phyloP scores from a whole-genome alignment of 2,888 invertebrate species.

The Caenorhabditis sp. region DNA sequence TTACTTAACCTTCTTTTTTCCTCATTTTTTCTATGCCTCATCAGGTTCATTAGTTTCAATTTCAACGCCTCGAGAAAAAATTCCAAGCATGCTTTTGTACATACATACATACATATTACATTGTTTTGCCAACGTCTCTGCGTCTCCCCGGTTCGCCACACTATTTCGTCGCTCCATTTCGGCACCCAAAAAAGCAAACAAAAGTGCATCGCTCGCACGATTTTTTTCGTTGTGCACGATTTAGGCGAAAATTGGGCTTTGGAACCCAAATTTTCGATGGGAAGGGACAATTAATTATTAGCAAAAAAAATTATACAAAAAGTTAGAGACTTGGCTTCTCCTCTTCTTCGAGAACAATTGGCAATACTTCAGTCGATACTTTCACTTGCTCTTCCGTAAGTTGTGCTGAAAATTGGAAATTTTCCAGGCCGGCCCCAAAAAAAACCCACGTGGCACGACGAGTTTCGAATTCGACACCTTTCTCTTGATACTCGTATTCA shows the following conservation, averaged over 20 bases:
- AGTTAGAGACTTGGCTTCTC: conserved; percentile 16
- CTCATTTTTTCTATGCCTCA: too few relatives aligned
- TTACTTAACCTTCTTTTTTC: too few relatives aligned
- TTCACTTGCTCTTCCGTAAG: conserved; percentile 24
- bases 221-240: background rate
- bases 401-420: conserved; percentile 9
- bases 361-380: conserved; percentile 25
- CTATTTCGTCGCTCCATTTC: background rate
- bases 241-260: background rate
- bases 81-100: too few relatives aligned
- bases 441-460: conserved; percentile 12
- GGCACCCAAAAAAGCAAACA: too few relatives aligned
- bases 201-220: too few relatives aligned
- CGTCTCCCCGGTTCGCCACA: background rate
- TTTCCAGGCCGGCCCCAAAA: background rate
- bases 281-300: background rate
- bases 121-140: background rate
- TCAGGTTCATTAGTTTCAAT: too few relatives aligned
- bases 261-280: background rate
- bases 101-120: background rate
- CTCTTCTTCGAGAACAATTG: conserved; percentile 39
- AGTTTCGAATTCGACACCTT: conserved; percentile 26
- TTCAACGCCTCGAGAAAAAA: too few relatives aligned
- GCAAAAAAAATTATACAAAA: background rate
- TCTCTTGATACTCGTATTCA: conserved; percentile 20